These are phyloP conservation scores for Melospiza melodia DNA, from an alignment of 2,113 vertebrate species.

Conservation along the genomic window DNA sequence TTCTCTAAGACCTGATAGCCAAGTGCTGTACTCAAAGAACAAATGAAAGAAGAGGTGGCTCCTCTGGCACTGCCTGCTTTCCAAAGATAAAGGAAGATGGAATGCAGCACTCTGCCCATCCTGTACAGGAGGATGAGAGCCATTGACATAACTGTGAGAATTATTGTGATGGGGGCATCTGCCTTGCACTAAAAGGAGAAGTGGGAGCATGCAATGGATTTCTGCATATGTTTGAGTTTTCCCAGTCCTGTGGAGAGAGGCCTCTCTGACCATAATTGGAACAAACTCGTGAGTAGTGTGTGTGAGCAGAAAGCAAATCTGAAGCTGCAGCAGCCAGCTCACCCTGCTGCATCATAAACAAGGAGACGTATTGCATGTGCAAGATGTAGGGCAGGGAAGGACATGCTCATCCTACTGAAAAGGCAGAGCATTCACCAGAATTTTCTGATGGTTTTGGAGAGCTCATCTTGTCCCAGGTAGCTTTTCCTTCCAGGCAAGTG, in stretches of 20 bases:
- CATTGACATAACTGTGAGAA: not conserved
- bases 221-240: not conserved
- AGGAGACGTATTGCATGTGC: not conserved
- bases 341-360: not conserved
- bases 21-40: not conserved
- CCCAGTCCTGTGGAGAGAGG: not conserved
- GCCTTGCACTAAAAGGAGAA: not conserved
- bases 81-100: constrained; percentile 58
- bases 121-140: not conserved
- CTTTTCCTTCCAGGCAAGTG: not conserved
- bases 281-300: not conserved
- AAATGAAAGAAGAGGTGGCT: constrained; percentile 18
- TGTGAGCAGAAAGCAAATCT: constrained; percentile 57
- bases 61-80: constrained; percentile 25
- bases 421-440: not conserved
- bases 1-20: constrained; percentile 16
- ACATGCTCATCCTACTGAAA: not conserved
- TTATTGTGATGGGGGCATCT: not conserved
- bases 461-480: not conserved
- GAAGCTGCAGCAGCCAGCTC: not conserved
- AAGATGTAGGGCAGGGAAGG: not conserved
- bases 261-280: constrained; percentile 27
- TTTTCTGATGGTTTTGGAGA: not conserved
- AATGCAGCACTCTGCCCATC: not conserved
- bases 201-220: not conserved